Percentiles rank a stretch among this genome's conserved stretches.
These are phyloP conservation scores for Drosophila greeni DNA, from an alignment of 2,888 invertebrate genomes.

Conservation along the genomic window DNA sequence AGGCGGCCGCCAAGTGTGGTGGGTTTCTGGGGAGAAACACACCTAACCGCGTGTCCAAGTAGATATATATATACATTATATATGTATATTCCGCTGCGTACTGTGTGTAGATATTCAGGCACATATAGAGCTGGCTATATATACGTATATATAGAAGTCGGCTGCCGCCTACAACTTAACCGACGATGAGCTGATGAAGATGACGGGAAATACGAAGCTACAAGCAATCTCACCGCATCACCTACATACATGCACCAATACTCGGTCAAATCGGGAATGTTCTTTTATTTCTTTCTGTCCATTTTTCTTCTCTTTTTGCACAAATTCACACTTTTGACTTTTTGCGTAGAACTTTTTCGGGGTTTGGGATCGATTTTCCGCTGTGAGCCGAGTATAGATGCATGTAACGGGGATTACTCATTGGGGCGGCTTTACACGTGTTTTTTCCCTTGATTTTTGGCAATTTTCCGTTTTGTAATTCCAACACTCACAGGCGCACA, in stretches of 20 bases:
- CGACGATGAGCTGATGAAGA: slow-evolving; percentile 36
- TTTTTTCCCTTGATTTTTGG: slow-evolving; percentile 31
- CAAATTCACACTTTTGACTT: slow-evolving; percentile 71
- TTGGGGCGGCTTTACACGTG: slow-evolving; percentile 54
- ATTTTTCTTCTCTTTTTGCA: slow-evolving; percentile 65
- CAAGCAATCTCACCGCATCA: slow-evolving; percentile 63
- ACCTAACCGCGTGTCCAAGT: slow-evolving; percentile 51
- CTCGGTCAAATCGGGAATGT: slow-evolving; percentile 42
- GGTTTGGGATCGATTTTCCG: slow-evolving; percentile 57
- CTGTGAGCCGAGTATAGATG: slow-evolving; percentile 31
- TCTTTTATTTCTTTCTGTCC: slow-evolving; percentile 32
- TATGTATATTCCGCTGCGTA: slow-evolving; percentile 20
- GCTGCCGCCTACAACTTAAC: slow-evolving; percentile 65
- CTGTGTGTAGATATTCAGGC: slow-evolving; percentile 20
- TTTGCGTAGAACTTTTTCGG: slow-evolving; percentile 77
- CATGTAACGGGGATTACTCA: slow-evolving; percentile 34
- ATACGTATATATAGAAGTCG: slow-evolving; percentile 31
- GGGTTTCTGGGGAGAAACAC: slow-evolving; percentile 38
- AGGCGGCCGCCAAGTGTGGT: slow-evolving; percentile 40
- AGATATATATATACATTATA: slow-evolving; percentile 20
- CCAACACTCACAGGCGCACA: slow-evolving; percentile 33
- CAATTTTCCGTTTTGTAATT: slow-evolving; percentile 41
- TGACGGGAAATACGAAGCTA: slow-evolving; percentile 67
- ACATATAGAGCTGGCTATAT: slow-evolving; percentile 28
- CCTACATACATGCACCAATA: slow-evolving; percentile 49